Percentiles rank a stretch among this genome's conserved stretches.
These are phyloP conservation scores for Platycheirus rosarum DNA, from an alignment of 2,888 invertebrate species.

Conservation along the genomic window DNA sequence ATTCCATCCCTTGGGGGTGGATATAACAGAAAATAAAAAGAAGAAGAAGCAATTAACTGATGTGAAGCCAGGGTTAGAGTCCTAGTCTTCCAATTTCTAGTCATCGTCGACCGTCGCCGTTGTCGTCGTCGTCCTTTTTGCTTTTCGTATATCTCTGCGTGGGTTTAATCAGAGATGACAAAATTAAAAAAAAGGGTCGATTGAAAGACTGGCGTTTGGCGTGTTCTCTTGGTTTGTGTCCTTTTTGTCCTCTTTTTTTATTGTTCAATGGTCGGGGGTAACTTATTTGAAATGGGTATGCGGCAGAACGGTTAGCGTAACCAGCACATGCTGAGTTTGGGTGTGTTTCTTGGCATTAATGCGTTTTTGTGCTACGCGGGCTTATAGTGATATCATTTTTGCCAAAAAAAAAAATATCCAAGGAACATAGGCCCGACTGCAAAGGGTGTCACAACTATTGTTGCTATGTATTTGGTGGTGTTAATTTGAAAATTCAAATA, in stretches of 20 bases:
- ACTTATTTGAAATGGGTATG: slow-evolving; percentile 27
- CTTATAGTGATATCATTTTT: slow-evolving; percentile 17
- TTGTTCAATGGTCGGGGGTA: slow-evolving; percentile 12
- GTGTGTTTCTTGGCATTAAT: slow-evolving; percentile 52
- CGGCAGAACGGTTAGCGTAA: slow-evolving; percentile 33
- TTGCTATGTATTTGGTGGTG: slow-evolving; percentile 26
- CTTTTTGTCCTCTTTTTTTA: slow-evolving; percentile 37
- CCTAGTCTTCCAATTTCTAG: slow-evolving; percentile 31
- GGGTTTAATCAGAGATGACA: slow-evolving; percentile 66
- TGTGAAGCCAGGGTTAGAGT: slow-evolving; percentile 51
- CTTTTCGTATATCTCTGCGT: slow-evolving; percentile 21
- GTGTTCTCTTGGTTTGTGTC: slow-evolving; percentile 35
- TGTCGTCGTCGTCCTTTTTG: slow-evolving; percentile 17
- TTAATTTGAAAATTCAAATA: slow-evolving; percentile 50
- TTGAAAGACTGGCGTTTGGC: slow-evolving; percentile 54
- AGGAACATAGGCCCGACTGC: slow-evolving; percentile 23
- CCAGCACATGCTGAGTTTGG: slow-evolving; percentile 44
- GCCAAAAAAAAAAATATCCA: slow-evolving; percentile 12
- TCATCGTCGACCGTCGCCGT: not conserved
- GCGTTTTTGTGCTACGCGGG: slow-evolving; percentile 22
- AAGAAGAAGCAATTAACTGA: slow-evolving; percentile 68
- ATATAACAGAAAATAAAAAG: slow-evolving; percentile 36
- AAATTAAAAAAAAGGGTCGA: slow-evolving; percentile 71
- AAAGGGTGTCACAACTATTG: slow-evolving; percentile 11
- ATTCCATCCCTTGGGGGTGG: slow-evolving; percentile 28